Evolutionary conservation across 2,113 vertebrate genomes (phyloP).

Genomic region (Prinia subflava): DNA sequence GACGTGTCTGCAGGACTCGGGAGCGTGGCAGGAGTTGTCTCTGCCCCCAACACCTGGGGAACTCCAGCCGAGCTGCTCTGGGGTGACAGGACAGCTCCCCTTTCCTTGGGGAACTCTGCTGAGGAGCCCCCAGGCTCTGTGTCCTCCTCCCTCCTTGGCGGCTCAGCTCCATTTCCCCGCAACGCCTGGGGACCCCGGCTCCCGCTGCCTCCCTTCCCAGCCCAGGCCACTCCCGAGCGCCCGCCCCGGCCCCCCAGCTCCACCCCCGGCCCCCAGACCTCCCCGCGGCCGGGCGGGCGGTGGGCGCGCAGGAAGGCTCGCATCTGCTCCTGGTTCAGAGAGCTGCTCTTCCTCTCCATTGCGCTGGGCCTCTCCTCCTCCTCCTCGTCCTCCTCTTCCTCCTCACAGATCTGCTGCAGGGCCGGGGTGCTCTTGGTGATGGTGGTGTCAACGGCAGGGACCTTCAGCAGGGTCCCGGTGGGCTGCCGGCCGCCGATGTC

Average conservation of each 20-base stretch:
- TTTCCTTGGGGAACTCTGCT: neutral
- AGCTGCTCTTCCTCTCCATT: slow-evolving; percentile 58
- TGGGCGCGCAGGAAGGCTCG: slow-evolving; percentile 7
- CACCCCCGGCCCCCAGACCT: neutral
- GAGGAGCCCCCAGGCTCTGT: neutral
- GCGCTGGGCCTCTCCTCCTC: slow-evolving; percentile 60
- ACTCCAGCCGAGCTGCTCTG: neutral
- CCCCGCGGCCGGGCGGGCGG: neutral
- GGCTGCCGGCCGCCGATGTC: neutral
- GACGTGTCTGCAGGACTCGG: neutral
- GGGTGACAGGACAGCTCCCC: accelerated
- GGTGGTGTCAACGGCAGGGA: slow-evolving; percentile 53
- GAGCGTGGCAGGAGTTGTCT: neutral
- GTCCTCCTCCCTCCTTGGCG: neutral
- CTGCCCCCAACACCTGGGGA: neutral
- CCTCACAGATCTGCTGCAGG: slow-evolving; percentile 86
- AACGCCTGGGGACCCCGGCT: neutral
- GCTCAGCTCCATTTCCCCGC: slow-evolving; percentile 32
- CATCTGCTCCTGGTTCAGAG: slow-evolving; percentile 64
- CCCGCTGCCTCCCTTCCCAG: neutral
- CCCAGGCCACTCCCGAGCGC: neutral
- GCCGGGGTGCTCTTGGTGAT: slow-evolving; percentile 74
- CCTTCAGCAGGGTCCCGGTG: slow-evolving; percentile 12
- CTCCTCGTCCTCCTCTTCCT: slow-evolving; percentile 83
- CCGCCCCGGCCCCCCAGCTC: neutral